These are phyloP conservation scores for Montipora sp. DNA, from an alignment of 64 coral and sea anemone species.

Conservation along the genomic window DNA sequence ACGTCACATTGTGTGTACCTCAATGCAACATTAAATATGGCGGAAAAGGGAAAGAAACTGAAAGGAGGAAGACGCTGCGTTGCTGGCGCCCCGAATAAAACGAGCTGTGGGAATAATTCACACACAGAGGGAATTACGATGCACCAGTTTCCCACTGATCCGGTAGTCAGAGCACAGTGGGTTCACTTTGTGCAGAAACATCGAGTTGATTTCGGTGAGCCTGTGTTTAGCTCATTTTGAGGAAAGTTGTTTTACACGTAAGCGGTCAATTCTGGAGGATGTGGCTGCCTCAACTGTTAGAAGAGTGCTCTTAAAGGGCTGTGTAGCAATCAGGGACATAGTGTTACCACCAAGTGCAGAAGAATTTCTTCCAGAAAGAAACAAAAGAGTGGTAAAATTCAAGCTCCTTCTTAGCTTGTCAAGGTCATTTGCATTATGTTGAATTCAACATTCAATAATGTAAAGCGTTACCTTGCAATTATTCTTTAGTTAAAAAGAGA, in stretches of 20 bases:
- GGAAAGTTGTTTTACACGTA: constrained; percentile 42
- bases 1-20: neutral
- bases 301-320: constrained; percentile 31
- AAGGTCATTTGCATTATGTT: neutral
- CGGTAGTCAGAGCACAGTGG: neutral
- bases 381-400: constrained; percentile 42
- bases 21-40: constrained; percentile 24
- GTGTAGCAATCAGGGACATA: neutral
- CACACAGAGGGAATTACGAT: constrained; percentile 40
- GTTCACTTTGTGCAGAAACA: constrained; percentile 36
- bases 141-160: constrained; percentile 56
- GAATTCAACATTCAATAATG: neutral
- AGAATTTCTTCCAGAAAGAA: constrained; percentile 34
- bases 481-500: neutral
- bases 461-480: neutral
- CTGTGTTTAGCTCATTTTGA: neutral
- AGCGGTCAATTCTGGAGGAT: neutral
- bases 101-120: constrained; percentile 35
- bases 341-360: constrained; percentile 9
- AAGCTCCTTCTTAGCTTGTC: too few relatives aligned
- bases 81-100: constrained; percentile 28
- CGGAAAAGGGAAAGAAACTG: constrained; percentile 15
- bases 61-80: constrained; percentile 34
- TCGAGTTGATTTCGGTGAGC: constrained; percentile 44
- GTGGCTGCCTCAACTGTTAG: neutral